Base-by-base conservation (phyloP, 2,888 invertebrate genomes). In the Lasioglossum figueresi region DNA sequence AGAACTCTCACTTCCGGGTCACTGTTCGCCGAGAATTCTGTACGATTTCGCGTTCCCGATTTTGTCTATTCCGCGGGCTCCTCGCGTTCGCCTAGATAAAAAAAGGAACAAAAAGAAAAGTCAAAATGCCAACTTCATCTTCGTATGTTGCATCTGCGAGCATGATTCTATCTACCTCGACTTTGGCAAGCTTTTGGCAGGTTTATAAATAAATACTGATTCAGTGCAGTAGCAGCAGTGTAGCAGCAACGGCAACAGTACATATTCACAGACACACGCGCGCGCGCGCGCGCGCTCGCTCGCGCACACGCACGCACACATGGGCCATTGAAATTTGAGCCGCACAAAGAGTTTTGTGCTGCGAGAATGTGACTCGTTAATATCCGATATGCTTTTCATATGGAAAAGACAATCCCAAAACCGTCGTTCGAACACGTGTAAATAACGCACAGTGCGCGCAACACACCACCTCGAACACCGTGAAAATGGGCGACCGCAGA, bases 201-300 rank as follows among this genome's bases (percentile, higher is more conserved):
- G 90, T 92, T 93, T 94, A 93, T 94, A 94, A 94, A 94, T 93
- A 94, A 94, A 92, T 93, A 92, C 91, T 93, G 93, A 93, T 92
- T 94, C 94, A 93, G 93, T 93, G 92, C 91, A 92, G 90, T 88
- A 90, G 90, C 86, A 72, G 84, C 82, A n/a, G 68, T 68, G 37
- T 37, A 68, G 68, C 34, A 34, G 66, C 66, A 66, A 34, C 66
- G 66, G 66, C 6, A 66, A 34, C 66, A 34, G 66, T 23, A 37
- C 68, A 68, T 37, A 68, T 8, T 23, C 23, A 4, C 23, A 68
- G 16, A n/a, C n/a, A n/a, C n/a, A n/a, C 2, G 10, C 12, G 14
- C 63, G 6, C 34, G 16, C 1, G 8, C 19, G 0, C 10, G 5
- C 59, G 4, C 52, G 8, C 0, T 2, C 48, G 52, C 23, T 0